These are phyloP conservation scores for Garrulus glandarius DNA, from an alignment of 2,797 vertebrate genomes.

Conservation along the genomic window DNA sequence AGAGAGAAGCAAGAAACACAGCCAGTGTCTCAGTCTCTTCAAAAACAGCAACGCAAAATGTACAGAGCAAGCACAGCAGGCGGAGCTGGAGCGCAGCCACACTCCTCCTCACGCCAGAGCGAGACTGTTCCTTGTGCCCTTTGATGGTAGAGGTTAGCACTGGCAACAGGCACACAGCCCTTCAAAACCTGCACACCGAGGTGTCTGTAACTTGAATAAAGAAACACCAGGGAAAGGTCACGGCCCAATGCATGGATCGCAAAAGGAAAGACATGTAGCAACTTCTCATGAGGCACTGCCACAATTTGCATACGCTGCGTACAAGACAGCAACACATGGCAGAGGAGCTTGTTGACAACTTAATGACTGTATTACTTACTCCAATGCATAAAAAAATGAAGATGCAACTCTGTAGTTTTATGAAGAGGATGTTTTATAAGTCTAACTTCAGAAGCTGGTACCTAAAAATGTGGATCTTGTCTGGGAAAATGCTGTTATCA, in stretches of 20 bases:
- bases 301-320: background rate
- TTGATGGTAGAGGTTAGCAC: background rate
- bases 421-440: background rate
- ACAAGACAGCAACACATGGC: conserved; percentile 49
- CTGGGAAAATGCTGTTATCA: background rate
- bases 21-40: background rate
- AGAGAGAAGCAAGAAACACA: background rate
- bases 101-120: fast-evolving
- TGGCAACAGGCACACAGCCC: background rate
- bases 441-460: background rate
- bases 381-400: background rate
- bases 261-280: background rate
- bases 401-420: background rate
- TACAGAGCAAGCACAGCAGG: background rate
- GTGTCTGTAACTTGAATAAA: conserved; percentile 44
- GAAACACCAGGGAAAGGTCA: conserved; percentile 18
- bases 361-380: background rate
- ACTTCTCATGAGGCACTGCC: background rate
- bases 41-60: background rate
- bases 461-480: background rate
- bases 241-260: fast-evolving
- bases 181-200: background rate
- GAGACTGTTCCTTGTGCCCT: background rate
- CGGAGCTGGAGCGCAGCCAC: background rate
- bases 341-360: background rate